phyloP scores from a whole-genome alignment of 2,113 vertebrate species.

The Lepisosteus oculatus region DNA sequence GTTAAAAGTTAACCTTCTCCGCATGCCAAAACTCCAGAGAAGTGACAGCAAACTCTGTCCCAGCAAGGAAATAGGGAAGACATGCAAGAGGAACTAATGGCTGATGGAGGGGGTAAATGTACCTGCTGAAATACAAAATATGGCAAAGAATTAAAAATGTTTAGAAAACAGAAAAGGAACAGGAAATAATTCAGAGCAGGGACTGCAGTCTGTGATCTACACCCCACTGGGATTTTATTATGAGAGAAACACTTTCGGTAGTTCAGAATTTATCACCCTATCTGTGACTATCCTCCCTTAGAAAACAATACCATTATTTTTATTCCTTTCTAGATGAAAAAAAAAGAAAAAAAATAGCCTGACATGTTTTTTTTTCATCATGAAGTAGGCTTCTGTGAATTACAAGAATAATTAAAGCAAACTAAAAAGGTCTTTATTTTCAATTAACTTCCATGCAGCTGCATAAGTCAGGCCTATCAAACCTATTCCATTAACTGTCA shows the following conservation, averaged over 20 bases:
- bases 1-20: constrained; percentile 29
- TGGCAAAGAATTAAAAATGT: no score
- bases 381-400: background rate
- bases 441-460: background rate
- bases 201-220: no score
- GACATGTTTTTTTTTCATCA: no score
- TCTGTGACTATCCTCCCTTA: no score
- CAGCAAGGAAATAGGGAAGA: constrained; percentile 44
- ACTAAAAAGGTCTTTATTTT: background rate
- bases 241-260: no score
- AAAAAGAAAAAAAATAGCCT: no score
- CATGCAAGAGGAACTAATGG: constrained; percentile 50
- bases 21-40: constrained; percentile 38
- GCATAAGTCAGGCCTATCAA: background rate
- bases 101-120: constrained; percentile 39
- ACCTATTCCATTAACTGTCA: background rate
- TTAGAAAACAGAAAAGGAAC: no score
- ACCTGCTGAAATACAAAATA: constrained; percentile 21
- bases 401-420: background rate
- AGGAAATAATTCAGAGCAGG: no score
- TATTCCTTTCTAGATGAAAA: no score
- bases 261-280: no score
- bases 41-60: constrained; percentile 33
- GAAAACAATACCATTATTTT: no score
- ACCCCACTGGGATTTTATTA: no score